A percentile compares a stretch with the other conserved stretches of the same genome.
Conservation (phyloP, 2,113 vertebrate species). For the Notothenia coriiceps region DNA sequence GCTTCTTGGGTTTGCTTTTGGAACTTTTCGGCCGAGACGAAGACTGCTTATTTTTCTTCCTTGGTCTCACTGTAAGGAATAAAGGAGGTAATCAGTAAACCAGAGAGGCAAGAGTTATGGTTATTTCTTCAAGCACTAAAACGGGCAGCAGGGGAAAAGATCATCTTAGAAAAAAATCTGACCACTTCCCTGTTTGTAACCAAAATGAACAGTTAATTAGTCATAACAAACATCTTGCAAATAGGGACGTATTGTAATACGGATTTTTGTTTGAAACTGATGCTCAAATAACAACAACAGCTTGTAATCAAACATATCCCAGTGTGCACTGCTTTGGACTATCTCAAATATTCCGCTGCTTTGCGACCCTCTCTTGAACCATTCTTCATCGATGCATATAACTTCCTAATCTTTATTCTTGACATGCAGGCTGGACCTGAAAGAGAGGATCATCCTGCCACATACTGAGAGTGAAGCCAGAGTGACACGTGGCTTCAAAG, state of each 20-base stretch:
- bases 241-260: no score
- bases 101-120: no score
- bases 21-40: constrained; percentile 75
- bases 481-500: constrained; percentile 66
- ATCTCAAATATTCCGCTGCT: neutral
- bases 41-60: constrained; percentile 87
- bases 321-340: neutral
- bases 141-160: neutral
- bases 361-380: neutral
- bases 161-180: no score
- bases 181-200: neutral
- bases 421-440: constrained; percentile 41
- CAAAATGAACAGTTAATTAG: neutral
- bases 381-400: neutral
- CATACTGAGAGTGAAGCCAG: constrained; percentile 71
- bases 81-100: no score
- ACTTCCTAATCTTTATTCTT: constrained; percentile 21
- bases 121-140: neutral
- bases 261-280: no score
- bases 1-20: constrained; percentile 86
- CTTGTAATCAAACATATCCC: neutral
- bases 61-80: constrained; percentile 89
- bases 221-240: no score
- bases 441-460: constrained; percentile 73
- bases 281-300: no score